Conservation (phyloP, 2,888 invertebrate genomes). For the Stenoptilia bipunctidactyla region DNA sequence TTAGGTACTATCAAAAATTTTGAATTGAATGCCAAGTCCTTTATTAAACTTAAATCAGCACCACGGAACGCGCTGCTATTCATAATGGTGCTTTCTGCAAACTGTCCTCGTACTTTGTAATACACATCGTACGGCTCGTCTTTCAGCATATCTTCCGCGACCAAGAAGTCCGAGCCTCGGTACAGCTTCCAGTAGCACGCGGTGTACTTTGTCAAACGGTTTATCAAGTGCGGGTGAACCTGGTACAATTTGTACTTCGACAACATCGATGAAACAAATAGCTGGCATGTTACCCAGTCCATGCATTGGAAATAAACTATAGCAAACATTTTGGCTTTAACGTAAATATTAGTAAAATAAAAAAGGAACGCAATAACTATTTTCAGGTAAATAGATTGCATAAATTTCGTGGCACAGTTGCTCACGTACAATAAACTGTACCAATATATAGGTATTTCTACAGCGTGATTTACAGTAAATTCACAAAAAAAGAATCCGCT, state of each 20-base stretch:
- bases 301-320: too few species aligned
- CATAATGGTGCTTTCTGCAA: conserved; percentile 38
- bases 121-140: conserved; percentile 44
- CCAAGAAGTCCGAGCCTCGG: conserved; percentile 36
- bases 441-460: too few species aligned
- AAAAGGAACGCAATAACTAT: too few species aligned
- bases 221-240: conserved; percentile 35
- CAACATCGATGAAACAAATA: conserved; percentile 34
- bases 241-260: conserved; percentile 30
- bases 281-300: conserved; percentile 27
- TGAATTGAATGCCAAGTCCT: conserved; percentile 34
- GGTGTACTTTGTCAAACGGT: conserved; percentile 36
- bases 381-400: too few species aligned
- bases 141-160: conserved; percentile 27
- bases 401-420: too few species aligned
- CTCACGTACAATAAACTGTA: too few species aligned
- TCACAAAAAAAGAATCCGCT: too few species aligned
- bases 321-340: too few species aligned
- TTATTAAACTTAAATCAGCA: conserved; percentile 32
- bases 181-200: conserved; percentile 50
- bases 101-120: conserved; percentile 45
- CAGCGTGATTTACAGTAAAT: too few species aligned
- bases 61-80: conserved; percentile 29
- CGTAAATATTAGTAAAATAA: too few species aligned
- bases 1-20: conserved; percentile 37